These are phyloP conservation scores for Aurelia sp. DNA, from an alignment of 30 jellyfish, hydroid and myxozoan genomes.

Conservation along the genomic window DNA sequence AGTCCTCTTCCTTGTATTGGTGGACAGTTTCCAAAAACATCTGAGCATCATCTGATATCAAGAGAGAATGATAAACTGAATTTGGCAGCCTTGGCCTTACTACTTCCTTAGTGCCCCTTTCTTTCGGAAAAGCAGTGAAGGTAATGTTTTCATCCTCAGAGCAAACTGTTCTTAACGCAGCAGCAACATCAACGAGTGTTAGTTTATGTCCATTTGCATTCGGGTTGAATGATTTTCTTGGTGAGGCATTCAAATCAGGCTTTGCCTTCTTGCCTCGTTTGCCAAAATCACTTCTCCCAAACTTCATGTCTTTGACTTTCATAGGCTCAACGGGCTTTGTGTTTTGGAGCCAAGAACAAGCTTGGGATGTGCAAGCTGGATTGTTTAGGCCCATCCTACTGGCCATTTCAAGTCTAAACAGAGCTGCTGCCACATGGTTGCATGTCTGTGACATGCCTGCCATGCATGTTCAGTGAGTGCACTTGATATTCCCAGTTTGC, in stretches of 20 bases:
- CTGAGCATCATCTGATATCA: not conserved
- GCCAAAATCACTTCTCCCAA: not conserved
- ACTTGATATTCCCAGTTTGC: too few relatives aligned
- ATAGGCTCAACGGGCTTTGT: too few relatives aligned
- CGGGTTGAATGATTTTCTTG: conserved; percentile 42
- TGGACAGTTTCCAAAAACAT: not conserved
- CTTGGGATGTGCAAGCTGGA: too few relatives aligned
- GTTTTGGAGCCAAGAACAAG: too few relatives aligned
- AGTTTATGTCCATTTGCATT: not conserved
- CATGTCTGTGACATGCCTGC: too few relatives aligned
- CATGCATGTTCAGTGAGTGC: too few relatives aligned
- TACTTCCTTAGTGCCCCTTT: conserved; percentile 20
- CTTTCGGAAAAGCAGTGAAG: conserved; percentile 33
- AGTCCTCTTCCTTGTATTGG: not conserved
- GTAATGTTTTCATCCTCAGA: conserved; percentile 19
- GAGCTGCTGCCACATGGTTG: too few relatives aligned
- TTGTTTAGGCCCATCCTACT: too few relatives aligned
- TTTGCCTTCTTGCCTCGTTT: conserved; percentile 33
- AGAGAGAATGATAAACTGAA: not conserved
- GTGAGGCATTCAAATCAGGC: conserved; percentile 14
- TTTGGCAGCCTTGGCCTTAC: conserved; percentile 2
- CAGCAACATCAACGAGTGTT: conserved; percentile 25
- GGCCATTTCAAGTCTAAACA: too few relatives aligned
- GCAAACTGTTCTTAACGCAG: conserved; percentile 31
- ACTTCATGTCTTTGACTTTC: conserved; percentile 22